Evolutionary conservation across 1,140 invertebrate species (phyloP).

Genomic region (Pseudomyrmex concolor): DNA sequence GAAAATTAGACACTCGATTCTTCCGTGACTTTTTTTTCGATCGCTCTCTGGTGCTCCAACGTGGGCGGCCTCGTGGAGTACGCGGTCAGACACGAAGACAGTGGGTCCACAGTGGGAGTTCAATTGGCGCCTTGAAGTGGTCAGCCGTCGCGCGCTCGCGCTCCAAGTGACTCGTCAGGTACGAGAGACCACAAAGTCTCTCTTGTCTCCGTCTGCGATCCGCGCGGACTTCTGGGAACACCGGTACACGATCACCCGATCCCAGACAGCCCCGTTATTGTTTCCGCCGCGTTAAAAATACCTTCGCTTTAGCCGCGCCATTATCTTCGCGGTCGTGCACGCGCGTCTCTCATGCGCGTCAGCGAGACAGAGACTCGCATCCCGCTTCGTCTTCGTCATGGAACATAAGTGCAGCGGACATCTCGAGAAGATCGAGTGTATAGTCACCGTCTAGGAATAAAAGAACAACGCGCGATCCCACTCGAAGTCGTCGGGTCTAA

Average conservation of each 20-base stretch:
- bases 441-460: conserved; percentile 26
- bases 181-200: conserved; percentile 58
- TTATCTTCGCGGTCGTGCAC: conserved; percentile 36
- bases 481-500: conserved; percentile 6
- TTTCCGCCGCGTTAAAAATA: conserved; percentile 54
- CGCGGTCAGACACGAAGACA: conserved; percentile 15
- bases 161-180: conserved; percentile 66
- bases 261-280: conserved; percentile 53
- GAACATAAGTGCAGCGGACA: conserved; percentile 23
- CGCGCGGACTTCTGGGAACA: conserved; percentile 45
- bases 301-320: conserved; percentile 17
- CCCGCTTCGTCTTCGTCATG: conserved; percentile 29
- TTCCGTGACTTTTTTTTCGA: conserved; percentile 27
- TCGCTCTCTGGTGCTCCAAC: conserved; percentile 29
- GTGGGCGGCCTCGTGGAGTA: conserved; percentile 63
- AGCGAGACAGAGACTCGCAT: conserved; percentile 5
- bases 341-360: conserved; percentile 15
- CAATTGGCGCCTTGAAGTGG: conserved; percentile 59
- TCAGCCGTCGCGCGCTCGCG: conserved; percentile 24
- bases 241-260: conserved; percentile 40
- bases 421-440: conserved; percentile 40
- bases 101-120: conserved; percentile 46
- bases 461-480: neutral
- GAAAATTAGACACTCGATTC: neutral
- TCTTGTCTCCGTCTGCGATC: conserved; percentile 57